Base-by-base conservation (phyloP, 2,888 invertebrate genomes). In the Drosophila eohydei region DNA sequence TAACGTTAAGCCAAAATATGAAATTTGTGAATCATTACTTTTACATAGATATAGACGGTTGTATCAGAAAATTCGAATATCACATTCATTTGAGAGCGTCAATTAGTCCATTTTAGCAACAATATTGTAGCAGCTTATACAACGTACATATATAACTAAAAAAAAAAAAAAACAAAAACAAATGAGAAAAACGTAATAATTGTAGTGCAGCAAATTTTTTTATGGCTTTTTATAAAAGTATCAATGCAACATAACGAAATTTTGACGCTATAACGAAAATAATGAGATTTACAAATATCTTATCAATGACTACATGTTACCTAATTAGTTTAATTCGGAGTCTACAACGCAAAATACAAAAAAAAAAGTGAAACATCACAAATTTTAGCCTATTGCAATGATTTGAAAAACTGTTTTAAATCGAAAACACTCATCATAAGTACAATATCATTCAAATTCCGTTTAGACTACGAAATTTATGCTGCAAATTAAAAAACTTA, bases 21-120 rank as follows among this genome's bases (percentile, higher is more conserved):
- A 66, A 74, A 79, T 54, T 71, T 67, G 57, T 81, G 56, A 69
- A 74, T 40, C 61, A 77, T 56, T 68, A 74, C 59, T 74, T 78
- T 43, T 32, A 56, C 34, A 55, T 54, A 67, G 41, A 64, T 60
- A 61, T 44, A 60, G 61, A 73, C 68, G 85, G 78, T 87, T 89
- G 82, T 85, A 74, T 70, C 60, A 60, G 51, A 56, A 68, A 57
- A 80, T 62, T 65, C 36, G 46, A 64, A 63, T 66, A 71, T 74
- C 74, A 81, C 65, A 73, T 78, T 78, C 48, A 74, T 68, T 81
- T 78, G 16, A 68, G 74, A 60, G 56, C 58, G 88, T 87, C 89
- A 87, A 88, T 87, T 87, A 80, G 80, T 80, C 75, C 70, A 86
- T 74, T 74, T 80, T 78, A 89, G 71, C 66, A 62, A 61, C 48